Base-by-base conservation (phyloP, 2,888 invertebrate genomes). In the Mesorhabditis spiculigera region DNA sequence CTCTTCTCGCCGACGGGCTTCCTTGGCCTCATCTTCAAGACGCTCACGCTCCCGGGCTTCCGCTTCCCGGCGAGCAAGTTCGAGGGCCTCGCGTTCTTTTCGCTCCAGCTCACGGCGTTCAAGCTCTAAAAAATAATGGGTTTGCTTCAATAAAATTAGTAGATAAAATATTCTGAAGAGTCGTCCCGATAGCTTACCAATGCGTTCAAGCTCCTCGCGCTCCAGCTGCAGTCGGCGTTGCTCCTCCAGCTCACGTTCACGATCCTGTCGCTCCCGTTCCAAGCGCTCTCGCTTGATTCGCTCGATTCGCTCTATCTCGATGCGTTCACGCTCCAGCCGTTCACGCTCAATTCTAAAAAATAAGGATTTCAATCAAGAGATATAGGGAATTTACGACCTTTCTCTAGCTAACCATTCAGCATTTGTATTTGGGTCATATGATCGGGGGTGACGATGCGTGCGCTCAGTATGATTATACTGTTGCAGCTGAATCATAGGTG, bases 291-390 rank as follows among this genome's bases (percentile, higher is more conserved):
- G 74, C 70, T 81, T 82, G 74, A 84, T 84, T 41, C 83, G 75
- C 68, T 84, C 84, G 68, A 84, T 82, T 42, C 84, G 77, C 68
- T 83, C 83, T 65, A 83, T 81, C 68, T 81, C 81, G 65, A 80
- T 73, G 42, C 81, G 71, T 73, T 82, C 74, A 67, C 75, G 73
- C 62, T 80, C 76, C 50, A 78, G 75, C 62, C 78, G 64, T 67
- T 79, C 78, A 5, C 77, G 69, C 68, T 78, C 78, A 62, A 78
- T 76, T 72, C 78, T 70, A 5, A 75, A 28, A 28, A 50, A 50
- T 50, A 13, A 2, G 8, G 10, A 13, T 50, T 50, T 50, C 3
- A 3, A 50, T 50, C n/a, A 50, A n/a, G 10, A 10, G 3, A 50
- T 13, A 13, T 50, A 50, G 28, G 28, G 28, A 28, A 28, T 28